A percentile compares a stretch with the other conserved stretches of the same genome.
Evolutionary conservation across 35 echinoderm and acorn worm species (phyloP).

Genomic region (Heliocidaris tuberculata): DNA sequence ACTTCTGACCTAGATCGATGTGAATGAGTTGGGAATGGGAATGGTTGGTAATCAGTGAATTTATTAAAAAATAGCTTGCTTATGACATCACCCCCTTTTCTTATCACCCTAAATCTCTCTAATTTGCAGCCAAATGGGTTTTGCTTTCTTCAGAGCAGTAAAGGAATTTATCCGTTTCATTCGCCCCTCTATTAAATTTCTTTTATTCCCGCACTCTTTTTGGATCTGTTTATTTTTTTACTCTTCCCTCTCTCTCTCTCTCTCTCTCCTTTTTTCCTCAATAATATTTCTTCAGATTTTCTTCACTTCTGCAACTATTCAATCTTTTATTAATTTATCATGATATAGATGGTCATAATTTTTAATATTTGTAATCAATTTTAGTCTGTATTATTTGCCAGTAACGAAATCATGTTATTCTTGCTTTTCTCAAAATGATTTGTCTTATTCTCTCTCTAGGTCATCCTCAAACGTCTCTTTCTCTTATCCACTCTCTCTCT

Average conservation of each 20-base stretch:
- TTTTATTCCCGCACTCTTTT: neutral
- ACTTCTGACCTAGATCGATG: constrained; percentile 21
- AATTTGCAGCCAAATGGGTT: neutral
- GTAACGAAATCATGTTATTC: no score
- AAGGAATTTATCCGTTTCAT: neutral
- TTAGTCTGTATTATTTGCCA: no score
- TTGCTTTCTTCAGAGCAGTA: neutral
- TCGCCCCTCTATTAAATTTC: neutral
- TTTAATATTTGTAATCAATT: no score
- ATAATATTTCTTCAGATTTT: neutral
- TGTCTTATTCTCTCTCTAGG: neutral
- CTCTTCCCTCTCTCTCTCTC: neutral
- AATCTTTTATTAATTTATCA: no score
- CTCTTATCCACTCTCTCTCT: neutral
- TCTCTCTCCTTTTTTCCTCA: neutral
- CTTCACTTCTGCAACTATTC: neutral
- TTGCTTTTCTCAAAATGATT: no score
- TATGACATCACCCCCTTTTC: neutral
- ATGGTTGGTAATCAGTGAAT: neutral
- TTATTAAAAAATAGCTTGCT: neutral
- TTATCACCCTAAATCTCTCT: neutral
- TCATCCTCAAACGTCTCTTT: neutral
- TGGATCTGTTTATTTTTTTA: neutral
- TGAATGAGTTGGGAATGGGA: neutral
- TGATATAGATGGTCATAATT: no score